Conservation (phyloP, 2,113 vertebrate genomes). For the Lepidothrix coronata region DNA sequence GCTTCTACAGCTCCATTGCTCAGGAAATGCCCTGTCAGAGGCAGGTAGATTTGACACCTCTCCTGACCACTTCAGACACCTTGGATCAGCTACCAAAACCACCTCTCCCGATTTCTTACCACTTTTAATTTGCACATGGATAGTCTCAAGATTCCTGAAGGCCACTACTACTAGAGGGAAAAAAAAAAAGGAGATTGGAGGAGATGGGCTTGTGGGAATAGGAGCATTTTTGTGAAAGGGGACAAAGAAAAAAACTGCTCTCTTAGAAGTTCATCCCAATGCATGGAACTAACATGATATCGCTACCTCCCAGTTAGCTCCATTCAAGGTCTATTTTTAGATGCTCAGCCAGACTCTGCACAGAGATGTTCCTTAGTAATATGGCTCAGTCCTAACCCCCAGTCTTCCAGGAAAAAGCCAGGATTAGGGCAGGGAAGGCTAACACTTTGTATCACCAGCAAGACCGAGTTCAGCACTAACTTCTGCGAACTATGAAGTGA, state of each 20-base stretch:
- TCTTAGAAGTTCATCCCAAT: not conserved
- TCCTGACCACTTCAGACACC: not conserved
- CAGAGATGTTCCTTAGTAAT: not conserved
- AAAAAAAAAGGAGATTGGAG: too few relatives aligned
- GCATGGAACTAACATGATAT: not conserved
- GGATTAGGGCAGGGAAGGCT: not conserved
- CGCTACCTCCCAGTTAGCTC: not conserved
- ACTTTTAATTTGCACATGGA: not conserved
- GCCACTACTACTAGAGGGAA: rapidly evolving
- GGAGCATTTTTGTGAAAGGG: not conserved
- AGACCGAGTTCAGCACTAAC: not conserved
- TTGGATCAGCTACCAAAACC: not conserved
- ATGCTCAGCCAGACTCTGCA: not conserved
- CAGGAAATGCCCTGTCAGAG: not conserved
- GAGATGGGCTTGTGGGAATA: not conserved
- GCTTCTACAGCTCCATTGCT: not conserved
- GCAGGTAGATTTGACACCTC: not conserved
- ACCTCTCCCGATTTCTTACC: not conserved
- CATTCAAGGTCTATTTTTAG: not conserved
- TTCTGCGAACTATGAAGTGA: too few relatives aligned
- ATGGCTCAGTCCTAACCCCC: not conserved
- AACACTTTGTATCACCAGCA: rapidly evolving
- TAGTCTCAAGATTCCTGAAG: not conserved
- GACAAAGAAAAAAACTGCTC: not conserved
- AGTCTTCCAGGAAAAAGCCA: not conserved